Evolutionary conservation across 2,888 invertebrate species (phyloP), one percentile per base, ranked within the genome.

Genomic region (Temnothorax ravouxi): DNA sequence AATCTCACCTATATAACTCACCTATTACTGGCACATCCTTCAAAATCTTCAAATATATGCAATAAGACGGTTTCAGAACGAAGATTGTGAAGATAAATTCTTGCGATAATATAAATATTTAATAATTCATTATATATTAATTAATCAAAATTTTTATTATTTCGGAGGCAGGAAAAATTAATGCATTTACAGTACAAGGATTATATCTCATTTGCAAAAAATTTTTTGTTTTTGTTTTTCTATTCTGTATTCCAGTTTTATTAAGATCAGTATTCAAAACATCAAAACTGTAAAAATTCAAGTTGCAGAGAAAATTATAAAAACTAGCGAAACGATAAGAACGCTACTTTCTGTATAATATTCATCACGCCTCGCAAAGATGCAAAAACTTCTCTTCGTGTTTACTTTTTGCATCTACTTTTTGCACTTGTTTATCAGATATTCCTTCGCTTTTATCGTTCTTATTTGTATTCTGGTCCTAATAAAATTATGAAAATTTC

Each of bases 1-100:
- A 41, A 66, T 66, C n/a, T 29, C 13, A 6, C n/a, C 29, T 67
- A n/a, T 67, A n/a, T 67, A 66, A 44, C 29, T 67, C 50, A 25
- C 5, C n/a, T 77, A 67, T 67, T 77, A 56, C 29, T n/a, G 4
- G 9, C 34, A 18, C 21, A 44, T 56, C 9, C 13, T 44, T 69
- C n/a, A 25, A 25, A 25, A 25, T 25, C 25, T 25, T 25, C 2
- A 41, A 11, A 21, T 38, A 13, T 18, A 47, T 13, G 18, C 34
- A 18, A 13, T 38, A 50, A 64, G n/a, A 76, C 9, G 15, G 8
- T 38, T 21, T 50, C 4, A 67, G 44, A 34, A 2, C 4, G 52
- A 66, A 44, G 62, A 76, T 54, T 29, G 9, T 25, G 25, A 11
- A 66, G 34, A 15, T 9, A 38, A 41, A 29, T 3, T 54, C 6